A percentile compares a stretch with the other conserved stretches of the same genome.
Conservation (phyloP, 2,888 invertebrate genomes). For the Dicranocentrus wangi region DNA sequence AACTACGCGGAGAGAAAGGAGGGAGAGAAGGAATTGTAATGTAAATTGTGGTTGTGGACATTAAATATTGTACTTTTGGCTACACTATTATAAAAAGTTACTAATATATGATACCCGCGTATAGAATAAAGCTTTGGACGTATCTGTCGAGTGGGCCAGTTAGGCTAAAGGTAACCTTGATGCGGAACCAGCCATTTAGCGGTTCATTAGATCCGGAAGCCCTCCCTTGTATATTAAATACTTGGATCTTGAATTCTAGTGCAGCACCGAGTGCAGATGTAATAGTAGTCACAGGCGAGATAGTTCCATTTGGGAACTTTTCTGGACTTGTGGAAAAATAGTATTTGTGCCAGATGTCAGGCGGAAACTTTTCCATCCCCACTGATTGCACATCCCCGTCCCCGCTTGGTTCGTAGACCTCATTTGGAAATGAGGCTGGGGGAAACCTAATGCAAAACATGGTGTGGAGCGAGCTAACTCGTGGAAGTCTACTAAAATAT, state of each 20-base stretch:
- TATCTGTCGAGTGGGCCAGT: neutral
- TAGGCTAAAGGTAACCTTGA: neutral
- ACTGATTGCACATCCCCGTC: neutral
- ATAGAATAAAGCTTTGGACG: constrained; percentile 28
- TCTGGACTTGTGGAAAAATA: neutral
- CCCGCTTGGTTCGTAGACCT: neutral
- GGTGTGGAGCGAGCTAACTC: constrained; percentile 12
- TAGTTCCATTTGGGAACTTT: neutral
- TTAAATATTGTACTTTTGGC: too few relatives aligned
- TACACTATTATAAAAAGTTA: too few relatives aligned
- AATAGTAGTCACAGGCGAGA: too few relatives aligned
- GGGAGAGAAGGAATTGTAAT: too few relatives aligned
- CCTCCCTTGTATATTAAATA: neutral
- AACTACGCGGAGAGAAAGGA: too few relatives aligned
- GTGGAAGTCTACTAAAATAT: too few relatives aligned
- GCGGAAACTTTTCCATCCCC: constrained; percentile 48
- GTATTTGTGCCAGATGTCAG: constrained; percentile 32
- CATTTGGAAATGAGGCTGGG: neutral
- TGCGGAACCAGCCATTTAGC: constrained; percentile 26
- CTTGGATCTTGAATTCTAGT: too few relatives aligned
- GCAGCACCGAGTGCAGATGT: too few relatives aligned
- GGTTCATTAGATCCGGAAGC: neutral
- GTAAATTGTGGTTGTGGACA: too few relatives aligned
- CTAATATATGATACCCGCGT: too few relatives aligned
- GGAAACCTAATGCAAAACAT: constrained; percentile 34